Conservation (phyloP, 2,113 vertebrate genomes). For the Hystrix cristata region DNA sequence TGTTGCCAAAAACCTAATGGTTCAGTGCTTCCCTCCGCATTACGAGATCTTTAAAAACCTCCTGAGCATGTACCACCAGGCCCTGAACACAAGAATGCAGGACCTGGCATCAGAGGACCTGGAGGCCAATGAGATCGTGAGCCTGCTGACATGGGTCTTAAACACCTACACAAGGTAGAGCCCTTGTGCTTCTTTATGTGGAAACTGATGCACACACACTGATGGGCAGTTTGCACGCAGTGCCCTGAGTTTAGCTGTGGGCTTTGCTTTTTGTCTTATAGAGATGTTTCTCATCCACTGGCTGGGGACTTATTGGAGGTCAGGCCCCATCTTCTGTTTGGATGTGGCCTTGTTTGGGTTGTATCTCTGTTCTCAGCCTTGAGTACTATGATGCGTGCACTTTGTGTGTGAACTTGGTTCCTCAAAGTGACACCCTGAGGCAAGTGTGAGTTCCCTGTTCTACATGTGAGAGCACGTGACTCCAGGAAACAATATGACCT, state of each 20-base stretch:
- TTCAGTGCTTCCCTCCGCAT: slow-evolving; percentile 96
- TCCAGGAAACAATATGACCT: neutral
- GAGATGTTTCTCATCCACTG: neutral
- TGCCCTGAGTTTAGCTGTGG: neutral
- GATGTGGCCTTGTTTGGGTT: neutral
- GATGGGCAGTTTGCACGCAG: neutral
- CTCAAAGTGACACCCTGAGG: neutral
- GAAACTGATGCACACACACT: neutral
- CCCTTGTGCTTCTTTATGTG: rapidly evolving
- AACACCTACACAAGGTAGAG: slow-evolving; percentile 96
- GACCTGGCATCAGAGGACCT: slow-evolving; percentile 95
- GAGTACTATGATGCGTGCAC: neutral
- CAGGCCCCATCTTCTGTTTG: neutral
- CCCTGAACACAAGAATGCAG: slow-evolving; percentile 93
- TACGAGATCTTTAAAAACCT: slow-evolving; percentile 95
- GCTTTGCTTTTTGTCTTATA: neutral
- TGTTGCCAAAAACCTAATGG: slow-evolving; percentile 95
- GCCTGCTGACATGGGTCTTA: slow-evolving; percentile 96
- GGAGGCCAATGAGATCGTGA: slow-evolving; percentile 98
- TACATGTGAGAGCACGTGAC: neutral
- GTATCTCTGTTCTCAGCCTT: neutral
- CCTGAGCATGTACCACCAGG: slow-evolving; percentile 94
- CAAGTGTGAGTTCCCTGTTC: rapidly evolving
- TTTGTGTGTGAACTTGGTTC: neutral
- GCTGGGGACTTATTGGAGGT: neutral